phyloP scores from a whole-genome alignment of 2,797 vertebrate species.

The Cheirogaleus major region DNA sequence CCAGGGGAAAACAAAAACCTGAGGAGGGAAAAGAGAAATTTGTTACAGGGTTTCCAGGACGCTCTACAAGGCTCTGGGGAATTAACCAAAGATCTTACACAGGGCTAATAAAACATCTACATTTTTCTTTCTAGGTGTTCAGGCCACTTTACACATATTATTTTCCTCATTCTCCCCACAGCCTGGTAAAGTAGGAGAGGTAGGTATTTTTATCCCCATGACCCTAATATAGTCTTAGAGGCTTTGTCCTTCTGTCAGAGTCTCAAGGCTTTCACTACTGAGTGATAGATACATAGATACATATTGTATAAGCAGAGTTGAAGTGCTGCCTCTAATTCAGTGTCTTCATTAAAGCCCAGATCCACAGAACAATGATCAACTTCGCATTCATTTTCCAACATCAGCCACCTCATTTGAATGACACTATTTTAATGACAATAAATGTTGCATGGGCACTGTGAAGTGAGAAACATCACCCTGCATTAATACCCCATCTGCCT shows the following conservation, averaged over 20 bases:
- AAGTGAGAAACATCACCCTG: constrained; percentile 67
- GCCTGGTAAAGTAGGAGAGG: constrained; percentile 3
- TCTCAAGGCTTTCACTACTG: constrained; percentile 24
- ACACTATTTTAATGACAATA: constrained; percentile 75
- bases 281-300: constrained; percentile 44
- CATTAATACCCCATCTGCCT: constrained; percentile 64
- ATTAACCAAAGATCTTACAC: constrained; percentile 18
- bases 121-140: constrained; percentile 33
- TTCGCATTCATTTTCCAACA: constrained; percentile 69
- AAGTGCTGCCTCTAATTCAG: constrained; percentile 59
- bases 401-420: constrained; percentile 63
- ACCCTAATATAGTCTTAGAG: constrained; percentile 9
- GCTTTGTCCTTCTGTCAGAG: constrained; percentile 26
- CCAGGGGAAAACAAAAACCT: neutral
- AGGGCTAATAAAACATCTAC: constrained; percentile 15
- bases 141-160: neutral
- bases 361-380: constrained; percentile 61
- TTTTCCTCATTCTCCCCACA: neutral
- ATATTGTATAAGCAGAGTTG: constrained; percentile 37
- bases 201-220: neutral
- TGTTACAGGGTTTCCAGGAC: neutral
- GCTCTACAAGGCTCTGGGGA: neutral
- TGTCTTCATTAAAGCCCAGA: constrained; percentile 46
- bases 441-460: constrained; percentile 59
- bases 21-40: neutral